Base-by-base conservation (phyloP, 2,113 vertebrate species). In the Leucopternis melanops region DNA sequence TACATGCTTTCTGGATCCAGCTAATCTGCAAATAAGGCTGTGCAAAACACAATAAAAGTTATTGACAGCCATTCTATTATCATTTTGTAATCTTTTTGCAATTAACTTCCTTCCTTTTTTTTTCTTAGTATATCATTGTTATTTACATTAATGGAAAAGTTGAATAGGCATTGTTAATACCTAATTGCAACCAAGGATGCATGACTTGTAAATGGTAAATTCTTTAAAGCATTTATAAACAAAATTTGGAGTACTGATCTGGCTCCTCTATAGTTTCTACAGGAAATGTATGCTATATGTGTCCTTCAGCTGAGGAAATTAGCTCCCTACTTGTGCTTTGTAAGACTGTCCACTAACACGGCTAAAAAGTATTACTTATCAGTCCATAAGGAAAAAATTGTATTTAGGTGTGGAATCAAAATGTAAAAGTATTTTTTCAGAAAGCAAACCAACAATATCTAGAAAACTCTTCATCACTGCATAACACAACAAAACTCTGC, bases 11-110 rank as follows among this genome's bases (percentile, higher is more conserved):
- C 59, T 67, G 88, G 58, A 84, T n/a, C 69, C 55, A 92, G 47
- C 18, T 10, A 26, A 26, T 94, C 63, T 96, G 89, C 91, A 92
- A 95, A 94, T 93, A 55, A 87, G 49, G 44, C 91, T 88, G 31
- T 63, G 49, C 55, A 78, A 90, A 78, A 20, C 42, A 20, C 42
- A 81, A 44, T 23, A 62, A 49, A 47, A 86, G 45, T 72, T 93
- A 88, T 23, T 47, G 40, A n/a, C 61, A 79, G 13, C 47, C 19
- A 10, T 85, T 13, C 18, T 67, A 13, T 38, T 63, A 73, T 8
- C 2, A 23, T 57, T 92, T 69, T 45, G 20, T 83, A 84, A 26
- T 31, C 45, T 73, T 85, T 72, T 63, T 77, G 52, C 54, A 57
- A 38, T 82, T 59, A 65, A 22, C 10, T 58, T 79, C 22, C 79